A percentile compares a stretch with the other conserved stretches of the same genome.
Evolutionary conservation across 53 echinoderm and acorn worm genomes (phyloP).

Genomic region (Echinarachnius parma): DNA sequence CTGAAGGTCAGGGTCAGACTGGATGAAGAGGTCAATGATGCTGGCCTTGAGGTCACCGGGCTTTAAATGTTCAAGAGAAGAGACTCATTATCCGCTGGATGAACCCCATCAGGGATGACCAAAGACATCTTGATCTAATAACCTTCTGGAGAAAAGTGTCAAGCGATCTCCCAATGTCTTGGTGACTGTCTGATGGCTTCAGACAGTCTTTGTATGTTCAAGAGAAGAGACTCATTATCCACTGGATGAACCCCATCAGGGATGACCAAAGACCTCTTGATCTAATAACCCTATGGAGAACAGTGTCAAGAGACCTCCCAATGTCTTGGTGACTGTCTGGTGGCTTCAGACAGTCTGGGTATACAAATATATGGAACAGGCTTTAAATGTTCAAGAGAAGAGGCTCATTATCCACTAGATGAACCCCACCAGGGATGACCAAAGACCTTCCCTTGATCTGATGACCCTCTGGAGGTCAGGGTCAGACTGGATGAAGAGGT

Average conservation of each 20-base stretch:
- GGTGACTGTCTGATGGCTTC: constrained; percentile 58
- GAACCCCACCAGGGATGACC: constrained; percentile 63
- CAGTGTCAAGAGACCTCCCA: constrained; percentile 58
- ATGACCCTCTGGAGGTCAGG: constrained; percentile 65
- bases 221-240: constrained; percentile 61
- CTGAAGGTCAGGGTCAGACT: constrained; percentile 67
- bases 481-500: constrained; percentile 71
- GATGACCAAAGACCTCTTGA: constrained; percentile 67
- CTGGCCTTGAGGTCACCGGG: constrained; percentile 62
- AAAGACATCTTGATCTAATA: constrained; percentile 55
- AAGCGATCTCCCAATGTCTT: constrained; percentile 38
- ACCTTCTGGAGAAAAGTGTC: constrained; percentile 66
- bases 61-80: constrained; percentile 60
- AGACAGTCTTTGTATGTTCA: constrained; percentile 68
- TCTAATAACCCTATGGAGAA: constrained; percentile 56
- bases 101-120: constrained; percentile 63
- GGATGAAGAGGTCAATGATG: constrained; percentile 78
- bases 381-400: constrained; percentile 55
- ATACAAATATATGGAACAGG: no score
- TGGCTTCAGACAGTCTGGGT: constrained; percentile 68
- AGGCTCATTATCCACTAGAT: constrained; percentile 65
- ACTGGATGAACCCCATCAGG: constrained; percentile 58
- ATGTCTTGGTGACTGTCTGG: constrained; percentile 47
- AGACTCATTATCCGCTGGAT: constrained; percentile 64
- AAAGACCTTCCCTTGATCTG: constrained; percentile 54